Evolutionary conservation across 2,113 vertebrate species (phyloP).

Genomic region (Gallinago jamesoni): DNA sequence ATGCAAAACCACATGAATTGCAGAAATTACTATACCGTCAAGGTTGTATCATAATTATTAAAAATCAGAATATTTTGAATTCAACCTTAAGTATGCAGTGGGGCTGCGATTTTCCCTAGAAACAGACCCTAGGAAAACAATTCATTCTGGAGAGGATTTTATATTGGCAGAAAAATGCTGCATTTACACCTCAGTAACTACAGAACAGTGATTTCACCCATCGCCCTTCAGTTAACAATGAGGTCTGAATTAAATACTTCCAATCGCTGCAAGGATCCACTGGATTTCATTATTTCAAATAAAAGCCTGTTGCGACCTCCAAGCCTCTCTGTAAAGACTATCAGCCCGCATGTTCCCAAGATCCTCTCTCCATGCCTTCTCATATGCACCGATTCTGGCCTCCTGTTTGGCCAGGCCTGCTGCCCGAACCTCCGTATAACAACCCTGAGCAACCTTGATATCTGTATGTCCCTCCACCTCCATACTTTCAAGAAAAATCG

Average conservation of each 20-base stretch:
- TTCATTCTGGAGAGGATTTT: background rate
- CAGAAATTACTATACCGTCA: background rate
- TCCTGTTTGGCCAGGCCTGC: background rate
- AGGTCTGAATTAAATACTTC: background rate
- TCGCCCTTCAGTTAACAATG: background rate
- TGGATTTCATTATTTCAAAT: background rate
- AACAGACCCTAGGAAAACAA: background rate
- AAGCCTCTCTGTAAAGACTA: background rate
- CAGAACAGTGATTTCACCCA: fast-evolving
- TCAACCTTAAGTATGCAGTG: background rate
- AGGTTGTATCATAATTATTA: background rate
- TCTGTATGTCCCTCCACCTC: background rate
- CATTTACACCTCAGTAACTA: background rate
- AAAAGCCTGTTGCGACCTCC: background rate
- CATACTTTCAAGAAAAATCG: background rate
- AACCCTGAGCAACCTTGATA: background rate
- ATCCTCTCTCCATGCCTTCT: background rate
- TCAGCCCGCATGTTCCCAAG: background rate
- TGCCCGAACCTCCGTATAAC: background rate
- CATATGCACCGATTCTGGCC: fast-evolving
- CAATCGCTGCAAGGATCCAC: background rate
- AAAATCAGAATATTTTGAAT: background rate
- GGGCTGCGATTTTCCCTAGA: background rate
- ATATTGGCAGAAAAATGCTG: background rate
- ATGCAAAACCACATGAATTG: background rate